Evolutionary conservation across 2,113 vertebrate genomes (phyloP).

Genomic region (Oenanthe melanoleuca): DNA sequence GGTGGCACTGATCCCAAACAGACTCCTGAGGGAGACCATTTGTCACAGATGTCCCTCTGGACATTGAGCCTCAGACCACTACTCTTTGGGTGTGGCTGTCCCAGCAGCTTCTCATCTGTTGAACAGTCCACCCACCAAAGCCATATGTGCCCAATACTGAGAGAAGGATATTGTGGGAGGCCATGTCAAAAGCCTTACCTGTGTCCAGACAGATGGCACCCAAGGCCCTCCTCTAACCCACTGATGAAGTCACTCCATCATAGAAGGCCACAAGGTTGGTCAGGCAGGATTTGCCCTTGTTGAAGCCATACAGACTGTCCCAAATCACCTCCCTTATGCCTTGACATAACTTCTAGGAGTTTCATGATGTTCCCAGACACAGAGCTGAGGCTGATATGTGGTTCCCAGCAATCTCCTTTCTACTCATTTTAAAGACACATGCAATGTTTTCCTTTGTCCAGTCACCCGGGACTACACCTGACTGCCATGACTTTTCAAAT

Average conservation of each 20-base stretch:
- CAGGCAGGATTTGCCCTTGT: background rate
- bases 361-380: background rate
- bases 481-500: background rate
- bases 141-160: no score
- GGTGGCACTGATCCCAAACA: background rate
- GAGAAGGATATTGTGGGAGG: background rate
- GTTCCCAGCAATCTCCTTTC: background rate
- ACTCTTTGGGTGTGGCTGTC: no score
- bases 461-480: background rate
- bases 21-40: background rate
- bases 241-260: accelerated
- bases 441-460: background rate
- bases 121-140: background rate
- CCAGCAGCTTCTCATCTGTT: background rate
- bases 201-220: background rate
- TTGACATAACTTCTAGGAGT: background rate
- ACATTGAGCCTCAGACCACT: background rate
- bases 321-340: background rate
- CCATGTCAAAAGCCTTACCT: background rate
- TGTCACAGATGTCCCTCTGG: background rate
- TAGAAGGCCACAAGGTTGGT: background rate
- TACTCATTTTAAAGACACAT: background rate
- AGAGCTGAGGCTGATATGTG: background rate
- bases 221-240: background rate
- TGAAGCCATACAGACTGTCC: background rate